Evolutionary conservation across 2,113 vertebrate genomes (phyloP).

Genomic region (Uropsilus gracilis): DNA sequence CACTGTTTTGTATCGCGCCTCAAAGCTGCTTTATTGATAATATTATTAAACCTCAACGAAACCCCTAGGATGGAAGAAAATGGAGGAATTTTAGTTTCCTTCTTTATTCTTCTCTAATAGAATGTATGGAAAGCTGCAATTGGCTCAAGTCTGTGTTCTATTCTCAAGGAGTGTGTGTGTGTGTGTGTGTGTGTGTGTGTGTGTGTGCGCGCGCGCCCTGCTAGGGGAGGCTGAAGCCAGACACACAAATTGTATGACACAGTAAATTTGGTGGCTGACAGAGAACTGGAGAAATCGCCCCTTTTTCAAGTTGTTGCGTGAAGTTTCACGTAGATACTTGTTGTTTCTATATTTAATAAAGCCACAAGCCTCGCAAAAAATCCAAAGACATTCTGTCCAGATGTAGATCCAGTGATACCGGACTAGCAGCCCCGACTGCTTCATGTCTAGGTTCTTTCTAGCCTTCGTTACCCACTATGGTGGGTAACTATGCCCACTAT

Average conservation of each 20-base stretch:
- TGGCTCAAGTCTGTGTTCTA: background rate
- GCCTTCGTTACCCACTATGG: background rate
- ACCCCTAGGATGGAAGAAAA: slow-evolving; percentile 53
- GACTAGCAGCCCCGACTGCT: background rate
- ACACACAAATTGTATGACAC: background rate
- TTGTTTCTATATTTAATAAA: slow-evolving; percentile 36
- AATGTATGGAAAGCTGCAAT: slow-evolving; percentile 65
- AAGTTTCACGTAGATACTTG: background rate
- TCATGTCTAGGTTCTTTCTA: background rate
- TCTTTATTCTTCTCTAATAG: slow-evolving; percentile 54
- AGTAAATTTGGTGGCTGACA: background rate
- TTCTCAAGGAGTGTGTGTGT: background rate
- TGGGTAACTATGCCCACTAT: background rate
- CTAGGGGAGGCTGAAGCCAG: slow-evolving; percentile 9
- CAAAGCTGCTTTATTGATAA: slow-evolving; percentile 67
- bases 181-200: too few relatives aligned
- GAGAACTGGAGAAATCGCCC: background rate
- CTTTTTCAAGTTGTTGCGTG: slow-evolving; percentile 16
- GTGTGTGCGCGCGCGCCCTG: too few relatives aligned
- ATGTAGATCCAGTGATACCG: background rate
- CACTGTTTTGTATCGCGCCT: slow-evolving; percentile 67
- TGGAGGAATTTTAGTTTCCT: slow-evolving; percentile 23
- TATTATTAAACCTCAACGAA: slow-evolving; percentile 71
- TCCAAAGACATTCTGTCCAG: background rate
- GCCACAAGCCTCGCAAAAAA: slow-evolving; percentile 25